Evolutionary conservation across 2,888 invertebrate genomes (phyloP).

Genomic region (Hyppa rectilinea): DNA sequence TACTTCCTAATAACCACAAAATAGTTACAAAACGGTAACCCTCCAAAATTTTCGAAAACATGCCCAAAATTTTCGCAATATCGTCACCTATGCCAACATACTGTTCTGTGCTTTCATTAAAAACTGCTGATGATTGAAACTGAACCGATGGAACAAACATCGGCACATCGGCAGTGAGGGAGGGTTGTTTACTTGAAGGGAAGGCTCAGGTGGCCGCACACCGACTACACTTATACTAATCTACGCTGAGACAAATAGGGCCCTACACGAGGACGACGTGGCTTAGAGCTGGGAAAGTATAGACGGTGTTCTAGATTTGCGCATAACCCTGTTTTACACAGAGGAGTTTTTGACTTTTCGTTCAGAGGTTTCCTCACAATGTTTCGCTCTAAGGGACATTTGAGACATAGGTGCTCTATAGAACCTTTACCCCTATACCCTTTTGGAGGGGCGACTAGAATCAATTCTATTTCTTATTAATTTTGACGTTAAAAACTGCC

Average conservation of each 20-base stretch:
- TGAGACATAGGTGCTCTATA: too few species aligned
- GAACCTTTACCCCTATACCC: too few species aligned
- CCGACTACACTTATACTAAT: constrained; percentile 83
- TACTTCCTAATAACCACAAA: constrained; percentile 12
- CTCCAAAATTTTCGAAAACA: neutral
- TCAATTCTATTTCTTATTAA: too few species aligned
- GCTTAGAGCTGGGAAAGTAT: constrained; percentile 35
- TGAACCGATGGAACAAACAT: constrained; percentile 48
- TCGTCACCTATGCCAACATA: constrained; percentile 21
- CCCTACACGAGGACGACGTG: constrained; percentile 71
- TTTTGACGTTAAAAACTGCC: too few species aligned
- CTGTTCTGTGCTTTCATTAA: constrained; percentile 41
- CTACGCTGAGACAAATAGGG: constrained; percentile 85
- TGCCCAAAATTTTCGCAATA: neutral
- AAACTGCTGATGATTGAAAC: constrained; percentile 53
- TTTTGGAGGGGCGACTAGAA: too few species aligned
- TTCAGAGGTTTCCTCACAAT: too few species aligned
- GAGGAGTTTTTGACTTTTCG: too few species aligned
- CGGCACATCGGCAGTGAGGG: constrained; percentile 52
- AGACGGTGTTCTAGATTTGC: too few species aligned
- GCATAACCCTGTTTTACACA: too few species aligned
- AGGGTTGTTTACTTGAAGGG: constrained; percentile 65
- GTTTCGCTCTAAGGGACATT: too few species aligned
- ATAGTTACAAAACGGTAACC: constrained; percentile 9
- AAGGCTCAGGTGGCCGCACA: constrained; percentile 78